Conservation (phyloP, 2,797 vertebrate species). For the Danio aesculapii region DNA sequence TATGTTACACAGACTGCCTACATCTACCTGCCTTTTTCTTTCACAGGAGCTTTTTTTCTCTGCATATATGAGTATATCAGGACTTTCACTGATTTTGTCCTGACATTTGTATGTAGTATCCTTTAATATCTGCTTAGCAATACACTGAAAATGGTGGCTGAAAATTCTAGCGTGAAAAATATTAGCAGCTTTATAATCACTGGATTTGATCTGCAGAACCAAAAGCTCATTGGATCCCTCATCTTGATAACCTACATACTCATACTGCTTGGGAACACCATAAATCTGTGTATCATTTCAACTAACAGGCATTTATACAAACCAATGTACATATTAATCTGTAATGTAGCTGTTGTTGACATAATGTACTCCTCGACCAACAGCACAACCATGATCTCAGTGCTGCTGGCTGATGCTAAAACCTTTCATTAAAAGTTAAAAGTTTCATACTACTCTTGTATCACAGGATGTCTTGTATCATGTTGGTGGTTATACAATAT, state of each 20-base stretch:
- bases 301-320: slow-evolving; percentile 54
- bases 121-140: too few relatives aligned
- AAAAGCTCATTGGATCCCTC: slow-evolving; percentile 49
- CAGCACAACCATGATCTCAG: neutral
- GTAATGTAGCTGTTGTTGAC: slow-evolving; percentile 57
- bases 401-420: neutral
- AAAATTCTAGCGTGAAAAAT: slow-evolving; percentile 25
- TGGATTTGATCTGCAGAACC: slow-evolving; percentile 55
- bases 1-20: too few relatives aligned
- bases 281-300: slow-evolving; percentile 53
- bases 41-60: too few relatives aligned
- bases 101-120: too few relatives aligned
- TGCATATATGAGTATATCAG: too few relatives aligned
- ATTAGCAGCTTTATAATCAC: slow-evolving; percentile 7
- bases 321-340: slow-evolving; percentile 45
- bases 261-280: slow-evolving; percentile 39
- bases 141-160: slow-evolving; percentile 34
- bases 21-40: too few relatives aligned
- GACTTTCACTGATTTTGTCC: too few relatives aligned
- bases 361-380: slow-evolving; percentile 51
- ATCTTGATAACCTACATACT: slow-evolving; percentile 54
- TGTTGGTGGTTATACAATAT: slow-evolving; percentile 35
- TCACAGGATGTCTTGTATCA: slow-evolving; percentile 47
- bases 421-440: too few relatives aligned
- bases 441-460: slow-evolving; percentile 58